These are phyloP conservation scores for Nomada fucata DNA, from an alignment of 2,888 invertebrate species.

Conservation along the genomic window DNA sequence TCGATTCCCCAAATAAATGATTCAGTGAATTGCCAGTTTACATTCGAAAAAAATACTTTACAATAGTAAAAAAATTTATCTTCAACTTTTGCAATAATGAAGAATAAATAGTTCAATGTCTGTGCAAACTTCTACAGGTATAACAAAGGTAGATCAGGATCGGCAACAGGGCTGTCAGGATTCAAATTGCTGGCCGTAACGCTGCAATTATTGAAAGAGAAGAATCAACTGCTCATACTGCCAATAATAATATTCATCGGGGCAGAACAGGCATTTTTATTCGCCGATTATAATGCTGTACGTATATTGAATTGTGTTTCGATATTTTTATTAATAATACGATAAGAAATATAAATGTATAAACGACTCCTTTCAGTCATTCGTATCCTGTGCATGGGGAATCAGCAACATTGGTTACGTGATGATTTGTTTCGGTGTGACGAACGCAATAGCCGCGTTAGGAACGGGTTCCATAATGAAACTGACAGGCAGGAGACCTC, in stretches of 20 bases:
- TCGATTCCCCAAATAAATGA: neutral
- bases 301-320: slow-evolving; percentile 74
- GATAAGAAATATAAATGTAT: no score
- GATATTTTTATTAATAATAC: neutral
- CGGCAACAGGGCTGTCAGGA: slow-evolving; percentile 88
- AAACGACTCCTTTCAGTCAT: slow-evolving; percentile 86
- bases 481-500: slow-evolving; percentile 91
- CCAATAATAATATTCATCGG: slow-evolving; percentile 97
- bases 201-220: slow-evolving; percentile 90
- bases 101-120: no score
- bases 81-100: neutral
- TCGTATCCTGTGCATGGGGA: slow-evolving; percentile 94
- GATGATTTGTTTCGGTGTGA: slow-evolving; percentile 96
- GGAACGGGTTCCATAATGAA: slow-evolving; percentile 92
- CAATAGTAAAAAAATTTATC: no score
- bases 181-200: slow-evolving; percentile 90
- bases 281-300: slow-evolving; percentile 93
- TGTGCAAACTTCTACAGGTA: slow-evolving; percentile 84
- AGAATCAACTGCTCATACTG: slow-evolving; percentile 92
- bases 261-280: slow-evolving; percentile 96
- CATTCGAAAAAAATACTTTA: no score
- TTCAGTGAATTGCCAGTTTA: no score
- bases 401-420: slow-evolving; percentile 96
- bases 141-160: slow-evolving; percentile 86
- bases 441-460: slow-evolving; percentile 94